Percentiles rank a stretch among this genome's conserved stretches.
These are phyloP conservation scores for Salvator merianae DNA, from an alignment of 2,113 vertebrate species.

Conservation along the genomic window DNA sequence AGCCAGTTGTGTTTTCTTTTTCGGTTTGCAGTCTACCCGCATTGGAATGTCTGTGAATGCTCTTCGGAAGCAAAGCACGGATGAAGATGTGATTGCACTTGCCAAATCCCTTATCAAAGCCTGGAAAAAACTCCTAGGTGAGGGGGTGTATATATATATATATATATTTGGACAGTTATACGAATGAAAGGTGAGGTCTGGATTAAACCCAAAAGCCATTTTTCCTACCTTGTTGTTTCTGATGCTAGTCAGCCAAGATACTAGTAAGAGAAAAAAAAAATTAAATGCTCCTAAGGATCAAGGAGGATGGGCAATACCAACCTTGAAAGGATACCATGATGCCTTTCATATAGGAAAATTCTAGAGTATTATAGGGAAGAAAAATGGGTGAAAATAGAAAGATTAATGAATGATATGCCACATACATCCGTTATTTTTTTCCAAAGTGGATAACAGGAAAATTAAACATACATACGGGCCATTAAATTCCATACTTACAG, in stretches of 20 bases:
- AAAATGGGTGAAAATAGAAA: too few species aligned
- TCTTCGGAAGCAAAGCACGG: conserved; percentile 92
- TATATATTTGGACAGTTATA: conserved; percentile 13
- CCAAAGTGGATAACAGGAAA: too few species aligned
- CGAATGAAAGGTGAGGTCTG: neutral
- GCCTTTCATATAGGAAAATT: too few species aligned
- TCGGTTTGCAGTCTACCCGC: conserved; percentile 86
- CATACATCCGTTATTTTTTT: too few species aligned
- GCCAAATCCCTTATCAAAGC: conserved; percentile 96
- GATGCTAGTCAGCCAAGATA: neutral
- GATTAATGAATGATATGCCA: too few species aligned
- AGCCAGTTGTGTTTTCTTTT: conserved; percentile 1
- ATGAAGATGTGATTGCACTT: conserved; percentile 90
- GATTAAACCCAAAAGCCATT: neutral
- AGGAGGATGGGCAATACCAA: too few species aligned
- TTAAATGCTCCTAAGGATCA: too few species aligned
- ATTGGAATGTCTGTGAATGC: conserved; percentile 97
- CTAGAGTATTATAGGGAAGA: too few species aligned
- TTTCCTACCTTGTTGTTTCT: neutral
- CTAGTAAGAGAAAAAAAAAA: too few species aligned
- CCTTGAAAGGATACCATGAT: too few species aligned
- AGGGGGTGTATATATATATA: conserved; percentile 34
- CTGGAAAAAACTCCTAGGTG: conserved; percentile 96
- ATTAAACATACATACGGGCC: too few species aligned
- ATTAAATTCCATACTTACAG: too few species aligned